Base-by-base conservation (phyloP, 2,797 vertebrate genomes). In the Caiman crocodilus region DNA sequence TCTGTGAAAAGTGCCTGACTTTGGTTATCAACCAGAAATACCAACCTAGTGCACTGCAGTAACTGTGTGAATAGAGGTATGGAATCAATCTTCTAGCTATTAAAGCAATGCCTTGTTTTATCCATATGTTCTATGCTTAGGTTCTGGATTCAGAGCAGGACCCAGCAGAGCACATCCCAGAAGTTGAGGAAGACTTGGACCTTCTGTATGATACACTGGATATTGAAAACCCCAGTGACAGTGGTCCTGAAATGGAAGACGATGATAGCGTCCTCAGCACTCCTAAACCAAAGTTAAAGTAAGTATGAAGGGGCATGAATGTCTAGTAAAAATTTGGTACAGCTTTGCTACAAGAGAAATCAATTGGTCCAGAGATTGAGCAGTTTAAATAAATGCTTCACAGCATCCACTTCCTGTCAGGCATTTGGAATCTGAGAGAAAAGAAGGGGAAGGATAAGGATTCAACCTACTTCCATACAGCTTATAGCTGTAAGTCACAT, bases 131-230 rank as follows among this genome's bases (percentile, higher is more conserved):
- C 35, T 90, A 17, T 5, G 2, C 26, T 4, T 76, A 99, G 99
- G 99, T 99, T 90, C 97, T 99, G 96, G 99, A 99, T 97, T 99
- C 99, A 0, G 99, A 99, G 97, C 99, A 99, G 98, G 99, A 99
- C 96, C 99, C 99, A 0, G 98, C 99, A 0, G 99, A 99, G 88
- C 98, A 98, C 0, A 98, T 99, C 16, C 98, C 98, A 0, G 99
- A 99, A 96, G 99, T 98, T 82, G 99, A 99, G 94, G 99, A 99
- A 95, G 99, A 99, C 91, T 97, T 99, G 95, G 99, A 99, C 94
- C 98, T 99, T 92, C 94, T 98, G 14, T 98, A 98, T 2, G 99
- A 99, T 94, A 99, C 99, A 0, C 97, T 99, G 94, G 99, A 99
- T 88, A 98, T 99, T 85, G 99, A 99, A 96, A 99, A 99, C 96